Evolutionary conservation across 2,113 vertebrate genomes (phyloP).

Genomic region (Semicossyphus pulcher): DNA sequence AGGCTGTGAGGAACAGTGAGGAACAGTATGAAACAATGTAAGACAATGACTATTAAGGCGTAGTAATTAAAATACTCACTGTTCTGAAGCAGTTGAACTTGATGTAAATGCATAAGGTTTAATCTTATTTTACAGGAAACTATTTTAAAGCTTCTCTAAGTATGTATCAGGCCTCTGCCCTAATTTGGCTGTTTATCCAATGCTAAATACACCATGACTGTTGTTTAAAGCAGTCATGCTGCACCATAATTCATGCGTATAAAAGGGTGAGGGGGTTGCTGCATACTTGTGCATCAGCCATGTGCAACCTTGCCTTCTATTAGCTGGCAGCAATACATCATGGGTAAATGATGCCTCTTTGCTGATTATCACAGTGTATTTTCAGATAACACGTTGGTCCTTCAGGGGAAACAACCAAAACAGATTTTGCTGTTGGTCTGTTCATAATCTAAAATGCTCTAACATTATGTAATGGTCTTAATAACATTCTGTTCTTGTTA

Average conservation of each 20-base stretch:
- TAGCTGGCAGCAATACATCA: background rate
- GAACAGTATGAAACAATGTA: background rate
- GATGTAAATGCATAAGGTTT: no score
- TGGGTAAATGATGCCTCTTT: background rate
- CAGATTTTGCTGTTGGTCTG: slow-evolving; percentile 6
- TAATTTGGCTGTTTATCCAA: no score
- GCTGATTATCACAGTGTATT: background rate
- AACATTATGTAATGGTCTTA: slow-evolving; percentile 28
- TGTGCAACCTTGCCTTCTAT: background rate
- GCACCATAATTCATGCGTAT: no score
- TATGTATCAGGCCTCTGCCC: no score
- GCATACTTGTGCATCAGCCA: background rate
- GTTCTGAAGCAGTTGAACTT: no score
- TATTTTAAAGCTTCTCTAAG: no score
- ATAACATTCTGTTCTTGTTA: slow-evolving; percentile 34
- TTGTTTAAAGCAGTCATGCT: no score
- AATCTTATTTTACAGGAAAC: no score
- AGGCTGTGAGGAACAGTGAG: no score
- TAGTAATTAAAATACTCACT: background rate
- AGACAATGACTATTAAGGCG: slow-evolving; percentile 2
- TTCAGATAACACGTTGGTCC: slow-evolving; percentile 5
- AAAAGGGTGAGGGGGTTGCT: no score
- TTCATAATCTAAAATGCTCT: background rate
- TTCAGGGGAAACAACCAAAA: slow-evolving; percentile 14
- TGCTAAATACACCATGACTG: no score